These are phyloP conservation scores for Gambusia affinis DNA, from an alignment of 2,113 vertebrate species.

Conservation along the genomic window DNA sequence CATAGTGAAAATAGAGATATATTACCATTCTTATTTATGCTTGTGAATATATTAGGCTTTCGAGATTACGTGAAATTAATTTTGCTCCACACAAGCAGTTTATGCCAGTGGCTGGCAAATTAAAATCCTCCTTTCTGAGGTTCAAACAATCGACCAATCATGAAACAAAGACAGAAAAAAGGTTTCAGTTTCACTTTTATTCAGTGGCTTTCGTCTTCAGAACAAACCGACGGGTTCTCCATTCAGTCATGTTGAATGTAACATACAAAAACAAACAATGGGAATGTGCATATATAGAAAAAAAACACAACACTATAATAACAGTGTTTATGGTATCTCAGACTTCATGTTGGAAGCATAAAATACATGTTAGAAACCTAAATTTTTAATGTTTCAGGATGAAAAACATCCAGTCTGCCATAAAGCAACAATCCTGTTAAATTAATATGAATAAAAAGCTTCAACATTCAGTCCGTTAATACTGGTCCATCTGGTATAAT, in stretches of 20 bases:
- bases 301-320: background rate
- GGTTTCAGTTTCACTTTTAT: slow-evolving; percentile 51
- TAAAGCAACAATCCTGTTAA: slow-evolving; percentile 34
- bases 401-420: background rate
- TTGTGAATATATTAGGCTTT: too few relatives aligned
- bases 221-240: background rate
- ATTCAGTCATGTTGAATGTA: background rate
- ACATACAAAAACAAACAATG: slow-evolving; percentile 30
- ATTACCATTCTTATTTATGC: too few relatives aligned
- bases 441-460: slow-evolving; percentile 42
- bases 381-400: background rate
- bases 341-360: slow-evolving; percentile 36
- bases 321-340: background rate
- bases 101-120: too few relatives aligned
- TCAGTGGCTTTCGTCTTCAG: slow-evolving; percentile 40
- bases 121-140: slow-evolving; percentile 14
- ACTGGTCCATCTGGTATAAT: slow-evolving; percentile 36
- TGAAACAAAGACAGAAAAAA: slow-evolving; percentile 11
- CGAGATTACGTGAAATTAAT: too few relatives aligned
- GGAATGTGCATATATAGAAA: slow-evolving; percentile 24
- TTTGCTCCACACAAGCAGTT: too few relatives aligned
- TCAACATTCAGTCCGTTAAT: slow-evolving; percentile 38
- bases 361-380: background rate
- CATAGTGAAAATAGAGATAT: too few relatives aligned
- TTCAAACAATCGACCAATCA: background rate